Percentiles rank a stretch among this genome's conserved stretches.
Conservation (phyloP, 2,797 vertebrate species). For the Anguilla megastoma region DNA sequence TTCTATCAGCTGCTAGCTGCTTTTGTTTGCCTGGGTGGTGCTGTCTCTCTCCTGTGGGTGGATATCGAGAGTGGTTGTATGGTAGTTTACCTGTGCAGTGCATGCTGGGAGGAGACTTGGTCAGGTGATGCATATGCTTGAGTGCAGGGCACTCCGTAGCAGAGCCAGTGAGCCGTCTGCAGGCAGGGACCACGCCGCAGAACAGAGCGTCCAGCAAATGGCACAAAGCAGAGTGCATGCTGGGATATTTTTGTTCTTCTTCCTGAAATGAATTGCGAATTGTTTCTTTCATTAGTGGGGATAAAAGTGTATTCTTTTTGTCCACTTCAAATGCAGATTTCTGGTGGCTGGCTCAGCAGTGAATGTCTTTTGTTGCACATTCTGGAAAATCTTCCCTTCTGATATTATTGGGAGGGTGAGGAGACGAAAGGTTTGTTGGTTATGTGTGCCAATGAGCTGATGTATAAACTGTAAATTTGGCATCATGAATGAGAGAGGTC, state of each 20-base stretch:
- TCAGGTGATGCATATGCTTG: not conserved
- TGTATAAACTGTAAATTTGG: not conserved
- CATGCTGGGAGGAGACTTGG: not conserved
- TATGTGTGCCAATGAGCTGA: not conserved
- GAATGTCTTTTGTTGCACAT: not conserved
- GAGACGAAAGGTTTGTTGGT: not conserved
- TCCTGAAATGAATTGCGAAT: constrained; percentile 16
- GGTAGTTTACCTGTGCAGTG: not conserved
- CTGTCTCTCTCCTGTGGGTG: not conserved
- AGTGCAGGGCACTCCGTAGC: not conserved
- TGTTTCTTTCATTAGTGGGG: constrained; percentile 3
- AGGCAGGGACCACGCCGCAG: not conserved
- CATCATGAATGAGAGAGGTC: not conserved
- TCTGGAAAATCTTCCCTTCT: not conserved
- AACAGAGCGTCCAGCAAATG: not conserved
- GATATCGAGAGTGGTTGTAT: not conserved
- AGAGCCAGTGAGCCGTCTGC: not conserved
- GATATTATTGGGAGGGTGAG: not conserved
- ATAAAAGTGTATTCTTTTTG: not conserved
- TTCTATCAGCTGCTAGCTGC: not conserved
- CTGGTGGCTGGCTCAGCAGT: not conserved
- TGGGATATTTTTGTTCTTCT: constrained; percentile 11
- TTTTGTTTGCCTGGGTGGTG: not conserved
- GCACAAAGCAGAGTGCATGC: constrained; percentile 7
- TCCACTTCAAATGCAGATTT: constrained; percentile 7